phyloP scores from a whole-genome alignment of 2,888 invertebrate species.

The Drepanosiphum platanoidis region DNA sequence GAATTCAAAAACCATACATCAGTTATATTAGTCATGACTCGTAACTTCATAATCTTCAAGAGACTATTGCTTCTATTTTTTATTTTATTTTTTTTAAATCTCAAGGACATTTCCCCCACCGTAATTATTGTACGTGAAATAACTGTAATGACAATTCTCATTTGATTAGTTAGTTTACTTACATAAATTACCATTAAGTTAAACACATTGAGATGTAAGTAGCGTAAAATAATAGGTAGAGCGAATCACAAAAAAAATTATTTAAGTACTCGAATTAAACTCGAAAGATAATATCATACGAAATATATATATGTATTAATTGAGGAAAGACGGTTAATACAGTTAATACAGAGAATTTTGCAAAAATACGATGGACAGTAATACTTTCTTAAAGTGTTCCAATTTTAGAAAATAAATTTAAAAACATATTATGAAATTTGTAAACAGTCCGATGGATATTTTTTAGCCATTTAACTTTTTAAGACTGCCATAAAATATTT shows the following conservation, averaged over 20 bases:
- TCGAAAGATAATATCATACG: too few species aligned
- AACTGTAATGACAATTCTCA: neutral
- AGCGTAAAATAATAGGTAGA: neutral
- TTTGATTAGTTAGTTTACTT: neutral
- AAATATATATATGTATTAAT: neutral
- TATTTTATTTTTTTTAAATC: too few species aligned
- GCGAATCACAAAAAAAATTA: neutral
- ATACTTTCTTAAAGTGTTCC: too few species aligned
- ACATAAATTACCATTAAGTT: neutral
- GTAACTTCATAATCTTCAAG: neutral
- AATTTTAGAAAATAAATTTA: too few species aligned
- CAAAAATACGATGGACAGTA: too few species aligned
- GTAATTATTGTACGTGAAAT: neutral
- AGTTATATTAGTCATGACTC: neutral
- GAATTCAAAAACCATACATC: neutral
- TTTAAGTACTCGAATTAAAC: neutral
- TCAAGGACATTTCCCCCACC: conserved; percentile 7
- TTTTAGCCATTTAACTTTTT: neutral
- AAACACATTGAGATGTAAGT: neutral
- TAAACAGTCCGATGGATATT: too few species aligned
- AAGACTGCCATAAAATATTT: neutral
- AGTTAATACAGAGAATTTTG: too few species aligned
- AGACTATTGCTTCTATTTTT: neutral
- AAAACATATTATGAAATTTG: too few species aligned
- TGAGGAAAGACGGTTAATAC: too few species aligned